These are phyloP conservation scores for Dioctria linearis DNA, from an alignment of 2,888 invertebrate genomes.

Conservation along the genomic window DNA sequence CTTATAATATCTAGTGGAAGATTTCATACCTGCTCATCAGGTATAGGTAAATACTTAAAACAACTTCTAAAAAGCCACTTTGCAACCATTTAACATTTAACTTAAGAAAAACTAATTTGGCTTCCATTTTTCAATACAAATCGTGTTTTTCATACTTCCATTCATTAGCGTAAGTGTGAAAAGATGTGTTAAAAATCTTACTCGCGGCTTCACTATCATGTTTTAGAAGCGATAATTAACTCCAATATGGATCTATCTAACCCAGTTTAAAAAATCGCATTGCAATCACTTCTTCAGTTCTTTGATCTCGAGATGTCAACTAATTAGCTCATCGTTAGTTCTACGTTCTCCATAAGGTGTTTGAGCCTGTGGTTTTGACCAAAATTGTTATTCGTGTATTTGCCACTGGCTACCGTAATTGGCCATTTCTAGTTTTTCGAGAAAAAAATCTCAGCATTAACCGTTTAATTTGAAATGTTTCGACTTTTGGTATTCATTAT, in stretches of 20 bases:
- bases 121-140: too few relatives aligned
- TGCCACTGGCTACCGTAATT: conserved; percentile 1
- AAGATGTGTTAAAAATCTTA: conserved; percentile 27
- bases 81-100: too few relatives aligned
- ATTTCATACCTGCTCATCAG: too few relatives aligned
- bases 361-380: background rate
- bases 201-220: background rate
- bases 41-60: too few relatives aligned
- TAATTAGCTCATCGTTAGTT: conserved; percentile 36
- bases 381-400: conserved; percentile 7
- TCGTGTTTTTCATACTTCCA: background rate
- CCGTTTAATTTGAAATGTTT: conserved; percentile 30
- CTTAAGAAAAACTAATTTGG: too few relatives aligned
- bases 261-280: conserved; percentile 20
- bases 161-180: conserved; percentile 20
- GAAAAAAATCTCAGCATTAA: background rate
- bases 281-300: conserved; percentile 15
- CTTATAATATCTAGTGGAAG: too few relatives aligned
- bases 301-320: conserved; percentile 42
- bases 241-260: conserved; percentile 7
- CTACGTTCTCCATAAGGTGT: conserved; percentile 7
- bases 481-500: background rate
- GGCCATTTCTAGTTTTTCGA: conserved; percentile 1
- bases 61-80: too few relatives aligned
- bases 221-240: conserved; percentile 8